Base-by-base conservation (phyloP, 1,140 invertebrate genomes). In the Wiebesia pumilae region DNA sequence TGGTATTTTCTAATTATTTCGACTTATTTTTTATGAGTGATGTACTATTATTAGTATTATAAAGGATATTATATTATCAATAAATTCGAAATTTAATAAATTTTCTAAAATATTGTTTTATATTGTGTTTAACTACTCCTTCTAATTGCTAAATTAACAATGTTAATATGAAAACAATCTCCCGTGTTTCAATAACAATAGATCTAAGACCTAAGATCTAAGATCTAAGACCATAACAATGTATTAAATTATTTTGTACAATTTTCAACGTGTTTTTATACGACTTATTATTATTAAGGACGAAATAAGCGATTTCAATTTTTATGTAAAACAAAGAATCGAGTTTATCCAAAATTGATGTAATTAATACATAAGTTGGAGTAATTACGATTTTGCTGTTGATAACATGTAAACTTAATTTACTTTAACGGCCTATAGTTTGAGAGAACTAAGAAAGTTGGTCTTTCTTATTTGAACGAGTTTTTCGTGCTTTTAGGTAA, bases 401-500 rank as follows among this genome's bases (percentile, higher is more conserved):
- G 73, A 51, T 78, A 30, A 85, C 51, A 77, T 51, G 80, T 78
- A 78, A 86, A 83, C 19, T 83, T 30, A 27, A 33, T 62, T 58
- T 81, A 73, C 80, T 87, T 87, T 80, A 87, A 84, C 81, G 24
- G 47, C 58, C 75, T 80, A 84, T 67, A 58, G 69, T 24, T 81
- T 71, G 77, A 30, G 40, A 54, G 33, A 87, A 78, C 69, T 83
- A 78, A 83, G 81, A 82, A 87, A 83, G 81, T 87, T 87, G 75
- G 81, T 81, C 79, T 84, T 84, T 47, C 77, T 87, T 87, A 83
- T 87, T 87, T 87, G 79, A 81, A 87, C 82, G 86, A 87, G 86
- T 87, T 87, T 87, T 87, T 81, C 82, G 86, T 87, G 85, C 75
- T 65, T 84, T 81, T 84, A 84, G 86, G 86, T 87, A 35, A 84